phyloP scores from a whole-genome alignment of 1,140 invertebrate genomes.

The Phenacoccus solenopsis region DNA sequence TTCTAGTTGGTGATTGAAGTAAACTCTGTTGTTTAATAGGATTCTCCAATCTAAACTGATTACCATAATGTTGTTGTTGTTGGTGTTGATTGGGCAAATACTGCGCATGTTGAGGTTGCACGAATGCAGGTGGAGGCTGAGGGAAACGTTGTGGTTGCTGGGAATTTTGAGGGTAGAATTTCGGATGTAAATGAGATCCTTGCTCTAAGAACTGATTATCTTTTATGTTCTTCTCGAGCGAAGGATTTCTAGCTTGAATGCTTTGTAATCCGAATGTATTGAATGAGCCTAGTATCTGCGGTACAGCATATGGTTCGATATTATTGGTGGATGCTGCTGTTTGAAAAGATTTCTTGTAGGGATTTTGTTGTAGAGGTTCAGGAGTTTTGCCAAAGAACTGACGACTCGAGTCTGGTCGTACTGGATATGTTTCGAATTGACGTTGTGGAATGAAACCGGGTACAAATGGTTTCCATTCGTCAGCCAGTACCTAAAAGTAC shows the following conservation, averaged over 20 bases:
- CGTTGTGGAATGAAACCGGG: conserved; percentile 9
- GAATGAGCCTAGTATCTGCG: conserved; percentile 38
- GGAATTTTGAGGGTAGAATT: not conserved
- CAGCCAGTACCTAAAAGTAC: conserved; percentile 7
- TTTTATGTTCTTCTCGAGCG: conserved; percentile 16
- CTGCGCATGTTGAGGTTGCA: not conserved
- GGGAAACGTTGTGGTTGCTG: not conserved
- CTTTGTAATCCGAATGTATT: conserved; percentile 35
- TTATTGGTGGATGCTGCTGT: conserved; percentile 23
- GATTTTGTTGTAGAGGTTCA: not conserved
- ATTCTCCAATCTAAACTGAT: not conserved
- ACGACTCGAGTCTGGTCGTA: not conserved
- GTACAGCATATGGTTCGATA: conserved; percentile 30
- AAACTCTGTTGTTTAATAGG: not conserved
- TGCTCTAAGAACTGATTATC: conserved; percentile 17
- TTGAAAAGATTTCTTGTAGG: conserved; percentile 9
- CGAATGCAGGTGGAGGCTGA: not conserved
- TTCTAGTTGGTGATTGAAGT: not conserved
- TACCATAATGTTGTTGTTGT: not conserved
- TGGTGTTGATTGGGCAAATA: no score
- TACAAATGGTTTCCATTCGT: conserved; percentile 18
- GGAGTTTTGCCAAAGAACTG: conserved; percentile 4
- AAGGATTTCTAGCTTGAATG: conserved; percentile 31
- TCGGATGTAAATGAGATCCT: not conserved
- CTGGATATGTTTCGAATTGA: not conserved